A percentile compares a stretch with the other conserved stretches of the same genome.
Evolutionary conservation across 2,888 invertebrate species (phyloP).

Genomic region (Mallateleia sp.): DNA sequence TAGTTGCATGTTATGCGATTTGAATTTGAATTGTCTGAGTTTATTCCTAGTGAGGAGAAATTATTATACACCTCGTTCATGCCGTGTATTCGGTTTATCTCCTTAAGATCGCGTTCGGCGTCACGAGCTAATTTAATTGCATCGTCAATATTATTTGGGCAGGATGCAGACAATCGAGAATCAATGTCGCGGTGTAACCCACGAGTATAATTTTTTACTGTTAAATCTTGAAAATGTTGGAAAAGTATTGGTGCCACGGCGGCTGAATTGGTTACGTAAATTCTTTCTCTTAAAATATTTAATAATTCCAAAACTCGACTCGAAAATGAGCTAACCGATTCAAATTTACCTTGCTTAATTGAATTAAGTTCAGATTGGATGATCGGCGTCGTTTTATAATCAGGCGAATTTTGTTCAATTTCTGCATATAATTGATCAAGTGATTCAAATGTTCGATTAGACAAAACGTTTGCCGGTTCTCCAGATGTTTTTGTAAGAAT

Average conservation of each 20-base stretch:
- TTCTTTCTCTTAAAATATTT: constrained; percentile 1
- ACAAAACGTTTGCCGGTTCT: too few species aligned
- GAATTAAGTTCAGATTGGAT: constrained; percentile 7
- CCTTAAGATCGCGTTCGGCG: neutral
- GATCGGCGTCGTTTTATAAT: neutral
- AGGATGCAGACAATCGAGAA: neutral
- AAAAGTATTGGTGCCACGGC: neutral
- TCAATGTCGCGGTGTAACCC: constrained; percentile 42
- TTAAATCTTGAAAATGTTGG: too few species aligned
- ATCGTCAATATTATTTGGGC: neutral
- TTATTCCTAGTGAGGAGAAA: too few species aligned
- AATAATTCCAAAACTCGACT: neutral
- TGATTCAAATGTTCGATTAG: too few species aligned
- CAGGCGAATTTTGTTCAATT: too few species aligned
- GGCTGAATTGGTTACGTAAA: neutral
- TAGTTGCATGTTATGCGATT: neutral
- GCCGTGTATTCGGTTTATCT: neutral
- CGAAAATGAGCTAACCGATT: neutral
- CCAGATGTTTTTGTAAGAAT: too few species aligned
- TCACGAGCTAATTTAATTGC: neutral
- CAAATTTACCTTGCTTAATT: neutral
- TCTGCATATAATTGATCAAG: too few species aligned
- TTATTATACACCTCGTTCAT: neutral
- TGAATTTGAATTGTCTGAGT: too few species aligned
- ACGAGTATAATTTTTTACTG: neutral